Conservation (phyloP, 2,797 vertebrate genomes). For the Sebastes alutus region DNA sequence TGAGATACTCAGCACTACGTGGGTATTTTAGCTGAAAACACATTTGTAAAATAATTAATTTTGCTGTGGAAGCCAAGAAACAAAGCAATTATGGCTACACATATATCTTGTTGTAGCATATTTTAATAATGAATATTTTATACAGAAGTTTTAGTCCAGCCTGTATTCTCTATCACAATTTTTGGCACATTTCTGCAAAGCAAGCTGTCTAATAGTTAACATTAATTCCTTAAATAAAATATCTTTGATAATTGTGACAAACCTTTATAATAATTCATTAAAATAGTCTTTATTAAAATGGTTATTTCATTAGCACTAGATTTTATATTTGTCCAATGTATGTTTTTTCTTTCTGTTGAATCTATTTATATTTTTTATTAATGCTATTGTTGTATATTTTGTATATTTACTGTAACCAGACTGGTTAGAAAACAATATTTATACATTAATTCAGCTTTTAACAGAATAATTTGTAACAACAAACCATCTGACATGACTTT, state of each 20-base stretch:
- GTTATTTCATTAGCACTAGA: background rate
- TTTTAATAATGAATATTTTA: background rate
- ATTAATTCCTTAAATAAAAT: background rate
- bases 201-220: background rate
- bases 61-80: background rate
- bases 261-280: background rate
- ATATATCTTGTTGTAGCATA: background rate
- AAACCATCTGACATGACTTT: background rate
- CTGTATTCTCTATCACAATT: background rate
- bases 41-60: background rate
- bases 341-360: background rate
- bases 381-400: background rate
- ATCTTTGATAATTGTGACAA: background rate
- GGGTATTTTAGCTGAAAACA: background rate
- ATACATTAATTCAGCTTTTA: background rate
- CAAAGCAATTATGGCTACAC: background rate
- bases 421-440: background rate
- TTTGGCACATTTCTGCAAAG: background rate
- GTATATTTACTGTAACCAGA: background rate
- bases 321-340: background rate
- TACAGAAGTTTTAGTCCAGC: background rate
- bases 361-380: background rate
- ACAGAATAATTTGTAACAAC: background rate
- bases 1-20: background rate
- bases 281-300: background rate